These are phyloP conservation scores for Seriola dumerili DNA, from an alignment of 2,113 vertebrate genomes.

Conservation along the genomic window DNA sequence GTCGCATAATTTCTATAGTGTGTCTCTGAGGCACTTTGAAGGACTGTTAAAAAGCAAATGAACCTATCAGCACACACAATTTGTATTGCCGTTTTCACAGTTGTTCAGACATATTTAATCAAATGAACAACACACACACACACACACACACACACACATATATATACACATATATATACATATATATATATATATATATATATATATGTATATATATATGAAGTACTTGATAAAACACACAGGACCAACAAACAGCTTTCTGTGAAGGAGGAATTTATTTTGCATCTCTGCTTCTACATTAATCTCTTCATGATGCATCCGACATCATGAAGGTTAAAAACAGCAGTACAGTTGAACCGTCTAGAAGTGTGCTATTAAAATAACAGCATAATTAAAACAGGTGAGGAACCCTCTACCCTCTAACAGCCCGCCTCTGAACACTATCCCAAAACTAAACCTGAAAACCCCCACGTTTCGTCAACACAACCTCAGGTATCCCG, in stretches of 20 bases:
- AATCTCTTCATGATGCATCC: conserved; percentile 44
- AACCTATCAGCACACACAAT: neutral
- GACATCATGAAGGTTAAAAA: conserved; percentile 55
- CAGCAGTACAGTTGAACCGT: conserved; percentile 46
- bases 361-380: conserved; percentile 51
- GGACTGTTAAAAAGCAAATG: neutral
- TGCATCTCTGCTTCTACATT: conserved; percentile 56
- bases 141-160: no score
- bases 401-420: conserved; percentile 14
- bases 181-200: no score
- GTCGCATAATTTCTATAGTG: neutral
- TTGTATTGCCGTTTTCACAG: neutral
- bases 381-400: conserved; percentile 46
- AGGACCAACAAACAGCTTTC: conserved; percentile 7
- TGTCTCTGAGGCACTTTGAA: conserved; percentile 2
- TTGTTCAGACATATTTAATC: neutral
- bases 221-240: conserved; percentile 39
- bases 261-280: conserved; percentile 71
- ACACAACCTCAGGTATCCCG: neutral
- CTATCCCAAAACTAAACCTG: conserved; percentile 16
- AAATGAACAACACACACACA: neutral
- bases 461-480: neutral
- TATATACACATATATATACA: no score
- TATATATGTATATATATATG: neutral
- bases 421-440: conserved; percentile 21